Conservation (phyloP, 2,113 vertebrate genomes). For the Laticauda laticaudata region DNA sequence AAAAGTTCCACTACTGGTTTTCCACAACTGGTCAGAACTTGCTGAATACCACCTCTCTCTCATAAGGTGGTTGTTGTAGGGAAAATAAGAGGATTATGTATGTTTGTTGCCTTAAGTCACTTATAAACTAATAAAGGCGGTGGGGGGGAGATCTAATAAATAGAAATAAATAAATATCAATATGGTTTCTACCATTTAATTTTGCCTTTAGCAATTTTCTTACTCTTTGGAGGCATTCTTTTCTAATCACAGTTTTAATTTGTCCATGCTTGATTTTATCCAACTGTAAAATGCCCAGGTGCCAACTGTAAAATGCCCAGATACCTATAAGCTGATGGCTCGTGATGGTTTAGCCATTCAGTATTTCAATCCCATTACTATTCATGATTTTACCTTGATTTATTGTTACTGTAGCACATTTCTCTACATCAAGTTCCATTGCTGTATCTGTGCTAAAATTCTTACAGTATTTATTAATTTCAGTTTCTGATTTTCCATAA, state of each 20-base stretch:
- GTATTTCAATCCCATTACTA: background rate
- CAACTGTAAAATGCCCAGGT: background rate
- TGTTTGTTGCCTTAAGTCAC: background rate
- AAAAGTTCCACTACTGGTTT: too few species aligned
- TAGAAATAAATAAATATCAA: background rate
- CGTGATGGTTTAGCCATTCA: background rate
- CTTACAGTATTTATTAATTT: background rate
- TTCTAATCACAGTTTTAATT: background rate
- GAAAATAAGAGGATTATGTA: background rate
- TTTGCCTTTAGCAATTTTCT: background rate
- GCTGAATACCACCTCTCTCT: background rate
- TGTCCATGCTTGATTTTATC: background rate
- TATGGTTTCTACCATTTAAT: background rate
- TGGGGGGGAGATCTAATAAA: background rate
- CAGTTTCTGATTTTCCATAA: background rate
- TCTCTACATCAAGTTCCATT: background rate
- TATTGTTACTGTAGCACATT: background rate
- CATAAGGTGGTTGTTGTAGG: background rate
- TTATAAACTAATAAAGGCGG: background rate
- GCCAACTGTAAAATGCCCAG: background rate
- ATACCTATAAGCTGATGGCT: background rate
- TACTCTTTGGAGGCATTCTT: background rate
- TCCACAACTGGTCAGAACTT: too few species aligned
- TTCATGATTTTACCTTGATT: background rate
- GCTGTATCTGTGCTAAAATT: background rate